phyloP scores from a whole-genome alignment of 1,140 invertebrate genomes.

The Hyposmocoma kahamanoa region DNA sequence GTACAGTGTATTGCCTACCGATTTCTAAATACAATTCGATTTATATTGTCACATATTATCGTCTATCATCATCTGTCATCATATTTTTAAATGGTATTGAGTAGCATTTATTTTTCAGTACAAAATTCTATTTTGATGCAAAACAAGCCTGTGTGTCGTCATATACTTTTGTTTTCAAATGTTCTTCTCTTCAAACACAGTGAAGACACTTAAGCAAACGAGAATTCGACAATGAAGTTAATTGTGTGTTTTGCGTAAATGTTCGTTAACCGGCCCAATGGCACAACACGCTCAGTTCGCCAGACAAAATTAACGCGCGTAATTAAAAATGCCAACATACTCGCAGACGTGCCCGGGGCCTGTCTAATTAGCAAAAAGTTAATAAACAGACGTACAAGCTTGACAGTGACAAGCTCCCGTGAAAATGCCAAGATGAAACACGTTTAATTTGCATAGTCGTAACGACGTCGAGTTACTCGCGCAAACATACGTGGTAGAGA shows the following conservation, averaged over 20 bases:
- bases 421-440: conserved; percentile 69
- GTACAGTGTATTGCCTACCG: too few species aligned
- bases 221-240: conserved; percentile 15
- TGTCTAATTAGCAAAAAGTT: conserved; percentile 72
- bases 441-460: conserved; percentile 65
- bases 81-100: too few species aligned
- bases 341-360: conserved; percentile 42
- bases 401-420: conserved; percentile 63
- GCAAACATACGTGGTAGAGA: too few species aligned
- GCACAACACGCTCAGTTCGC: conserved; percentile 11
- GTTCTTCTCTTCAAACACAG: conserved; percentile 29
- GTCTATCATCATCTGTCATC: too few species aligned
- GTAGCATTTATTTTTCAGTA: too few species aligned
- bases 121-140: too few species aligned
- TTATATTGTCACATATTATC: too few species aligned
- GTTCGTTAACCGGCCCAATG: conserved; percentile 2
- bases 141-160: not conserved
- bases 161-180: not conserved
- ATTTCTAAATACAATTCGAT: too few species aligned
- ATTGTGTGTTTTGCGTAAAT: not conserved
- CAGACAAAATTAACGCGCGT: conserved; percentile 51
- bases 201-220: conserved; percentile 31
- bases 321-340: conserved; percentile 68
- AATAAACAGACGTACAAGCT: conserved; percentile 60
- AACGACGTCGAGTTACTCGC: conserved; percentile 29